These are phyloP conservation scores for Hydrozoanthus tunicans DNA, from an alignment of 64 coral and sea anemone species.

Conservation along the genomic window DNA sequence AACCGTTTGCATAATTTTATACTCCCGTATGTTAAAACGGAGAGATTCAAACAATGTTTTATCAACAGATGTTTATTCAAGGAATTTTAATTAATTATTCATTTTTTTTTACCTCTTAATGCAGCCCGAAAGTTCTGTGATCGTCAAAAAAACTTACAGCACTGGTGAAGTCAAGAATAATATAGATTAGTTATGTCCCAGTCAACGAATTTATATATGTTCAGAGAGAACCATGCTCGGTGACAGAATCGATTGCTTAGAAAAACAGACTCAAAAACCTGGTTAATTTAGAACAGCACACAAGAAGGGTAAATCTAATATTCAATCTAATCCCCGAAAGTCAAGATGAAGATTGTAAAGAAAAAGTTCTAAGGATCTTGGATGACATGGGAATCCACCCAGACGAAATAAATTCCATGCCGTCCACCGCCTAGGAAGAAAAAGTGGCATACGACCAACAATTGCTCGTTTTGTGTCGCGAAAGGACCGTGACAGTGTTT, in stretches of 20 bases:
- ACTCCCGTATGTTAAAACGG: too few relatives aligned
- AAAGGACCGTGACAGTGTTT: slow-evolving; percentile 20
- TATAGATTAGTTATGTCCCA: too few relatives aligned
- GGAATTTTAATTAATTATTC: too few relatives aligned
- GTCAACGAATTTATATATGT: too few relatives aligned
- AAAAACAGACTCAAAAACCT: slow-evolving; percentile 23
- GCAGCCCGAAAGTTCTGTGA: too few relatives aligned
- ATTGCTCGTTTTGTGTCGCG: slow-evolving; percentile 22
- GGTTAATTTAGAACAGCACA: slow-evolving; percentile 42
- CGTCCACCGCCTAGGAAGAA: slow-evolving; percentile 25
- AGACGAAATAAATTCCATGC: slow-evolving; percentile 30
- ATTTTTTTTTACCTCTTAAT: too few relatives aligned
- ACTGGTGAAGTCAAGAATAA: slow-evolving; percentile 13
- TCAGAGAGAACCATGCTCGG: slow-evolving; percentile 17
- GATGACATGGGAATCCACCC: slow-evolving; percentile 33
- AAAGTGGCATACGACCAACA: background rate
- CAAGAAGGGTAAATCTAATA: slow-evolving; percentile 46
- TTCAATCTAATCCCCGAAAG: slow-evolving; percentile 47
- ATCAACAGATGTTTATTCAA: too few relatives aligned
- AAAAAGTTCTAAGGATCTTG: slow-evolving; percentile 41
- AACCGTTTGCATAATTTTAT: too few relatives aligned
- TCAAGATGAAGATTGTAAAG: slow-evolving; percentile 34
- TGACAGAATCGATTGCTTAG: background rate
- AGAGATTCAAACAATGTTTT: too few relatives aligned
- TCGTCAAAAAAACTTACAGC: too few relatives aligned